Evolutionary conservation across 2,888 invertebrate genomes (phyloP).

Genomic region (Ferdinandea cuprea): DNA sequence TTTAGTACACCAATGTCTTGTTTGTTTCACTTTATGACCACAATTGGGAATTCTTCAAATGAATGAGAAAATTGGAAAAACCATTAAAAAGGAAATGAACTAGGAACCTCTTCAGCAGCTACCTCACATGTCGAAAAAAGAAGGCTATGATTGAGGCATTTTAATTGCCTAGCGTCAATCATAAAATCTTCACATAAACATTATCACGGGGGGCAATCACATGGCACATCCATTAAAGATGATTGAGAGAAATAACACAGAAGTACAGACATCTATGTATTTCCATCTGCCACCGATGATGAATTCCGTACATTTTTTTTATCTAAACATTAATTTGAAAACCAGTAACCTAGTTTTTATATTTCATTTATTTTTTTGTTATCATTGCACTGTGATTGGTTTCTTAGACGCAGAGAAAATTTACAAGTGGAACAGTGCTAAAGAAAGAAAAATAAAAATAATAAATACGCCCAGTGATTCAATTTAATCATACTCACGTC

Average conservation of each 20-base stretch:
- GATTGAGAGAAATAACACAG: constrained; percentile 8
- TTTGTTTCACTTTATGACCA: too few species aligned
- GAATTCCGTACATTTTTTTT: constrained; percentile 3
- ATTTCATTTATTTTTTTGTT: constrained; percentile 18
- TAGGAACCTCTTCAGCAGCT: too few species aligned
- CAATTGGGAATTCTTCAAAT: too few species aligned
- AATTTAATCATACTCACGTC: constrained; percentile 42
- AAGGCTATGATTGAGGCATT: not conserved
- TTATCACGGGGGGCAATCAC: constrained; percentile 1
- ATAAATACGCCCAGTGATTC: constrained; percentile 42
- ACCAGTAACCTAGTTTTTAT: constrained; percentile 48
- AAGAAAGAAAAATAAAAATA: constrained; percentile 10
- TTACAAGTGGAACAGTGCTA: constrained; percentile 15
- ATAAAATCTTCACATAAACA: not conserved
- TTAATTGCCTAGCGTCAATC: constrained; percentile 8
- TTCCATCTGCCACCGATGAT: not conserved
- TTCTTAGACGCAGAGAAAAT: constrained; percentile 43
- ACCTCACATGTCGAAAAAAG: too few species aligned
- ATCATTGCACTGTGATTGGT: constrained; percentile 51
- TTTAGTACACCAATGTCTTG: too few species aligned
- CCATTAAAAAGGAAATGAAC: too few species aligned
- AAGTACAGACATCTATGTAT: not conserved
- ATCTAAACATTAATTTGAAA: constrained; percentile 46
- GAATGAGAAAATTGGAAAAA: too few species aligned
- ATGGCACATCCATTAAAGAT: constrained; percentile 6